A percentile compares a stretch with the other conserved stretches of the same genome.
Evolutionary conservation across 1,140 invertebrate species (phyloP).

Genomic region (Zophobas morio): DNA sequence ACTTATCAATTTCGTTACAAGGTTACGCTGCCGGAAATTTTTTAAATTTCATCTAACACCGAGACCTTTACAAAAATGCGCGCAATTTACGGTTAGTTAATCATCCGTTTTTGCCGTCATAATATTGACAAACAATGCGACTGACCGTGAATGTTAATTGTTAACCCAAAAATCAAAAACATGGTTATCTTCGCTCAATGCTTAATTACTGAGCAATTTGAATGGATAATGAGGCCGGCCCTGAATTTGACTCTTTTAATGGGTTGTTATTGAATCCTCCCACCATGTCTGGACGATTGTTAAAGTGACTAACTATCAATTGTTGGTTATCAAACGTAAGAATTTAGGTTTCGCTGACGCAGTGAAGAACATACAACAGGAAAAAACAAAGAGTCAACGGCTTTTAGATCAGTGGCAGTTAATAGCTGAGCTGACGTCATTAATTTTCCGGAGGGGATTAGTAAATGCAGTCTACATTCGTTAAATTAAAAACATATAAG

Average conservation of each 20-base stretch:
- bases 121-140: slow-evolving; percentile 1
- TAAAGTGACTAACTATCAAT: slow-evolving; percentile 8
- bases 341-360: neutral
- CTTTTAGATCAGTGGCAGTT: too few species aligned
- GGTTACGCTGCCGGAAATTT: neutral
- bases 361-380: too few species aligned
- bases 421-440: too few species aligned
- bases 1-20: too few species aligned
- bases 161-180: neutral
- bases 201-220: slow-evolving; percentile 1
- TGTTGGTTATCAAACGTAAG: neutral
- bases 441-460: too few species aligned
- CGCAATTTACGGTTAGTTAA: neutral
- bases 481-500: too few species aligned
- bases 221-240: slow-evolving; percentile 4
- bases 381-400: too few species aligned
- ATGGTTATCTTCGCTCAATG: neutral
- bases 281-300: slow-evolving; percentile 15
- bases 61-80: neutral
- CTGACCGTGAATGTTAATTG: neutral
- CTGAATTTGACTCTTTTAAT: slow-evolving; percentile 20
- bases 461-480: too few species aligned
- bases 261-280: slow-evolving; percentile 28
- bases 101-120: neutral
- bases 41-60: neutral